phyloP scores from a whole-genome alignment of 2,888 invertebrate species.

The Agrotis segetum region DNA sequence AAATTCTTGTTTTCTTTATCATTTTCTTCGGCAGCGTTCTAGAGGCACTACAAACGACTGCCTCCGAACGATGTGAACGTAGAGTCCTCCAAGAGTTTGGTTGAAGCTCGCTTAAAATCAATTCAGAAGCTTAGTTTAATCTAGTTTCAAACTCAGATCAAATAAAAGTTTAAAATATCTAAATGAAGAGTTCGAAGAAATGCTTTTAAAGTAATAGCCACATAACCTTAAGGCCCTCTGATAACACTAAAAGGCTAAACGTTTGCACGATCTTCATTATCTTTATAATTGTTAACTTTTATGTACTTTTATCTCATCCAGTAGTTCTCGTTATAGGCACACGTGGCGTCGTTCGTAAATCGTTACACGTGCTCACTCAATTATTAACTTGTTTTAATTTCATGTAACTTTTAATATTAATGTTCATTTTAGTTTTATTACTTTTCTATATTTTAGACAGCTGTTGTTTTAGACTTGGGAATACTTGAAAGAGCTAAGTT shows the following conservation, averaged over 20 bases:
- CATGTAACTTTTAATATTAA: conserved; percentile 12
- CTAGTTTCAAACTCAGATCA: too few relatives aligned
- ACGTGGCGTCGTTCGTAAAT: conserved; percentile 22
- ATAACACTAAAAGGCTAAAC: conserved; percentile 5
- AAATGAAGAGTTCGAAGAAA: too few relatives aligned
- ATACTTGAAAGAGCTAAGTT: not conserved
- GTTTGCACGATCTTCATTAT: conserved; percentile 14
- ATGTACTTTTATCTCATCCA: not conserved
- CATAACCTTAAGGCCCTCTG: too few relatives aligned
- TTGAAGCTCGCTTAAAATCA: too few relatives aligned
- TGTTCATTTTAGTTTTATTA: conserved; percentile 17
- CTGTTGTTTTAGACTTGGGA: not conserved
- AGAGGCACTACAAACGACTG: too few relatives aligned
- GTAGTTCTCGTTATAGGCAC: not conserved
- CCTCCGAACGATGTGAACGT: too few relatives aligned
- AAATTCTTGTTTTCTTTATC: too few relatives aligned
- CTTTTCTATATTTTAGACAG: not conserved
- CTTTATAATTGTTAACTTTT: conserved; percentile 18
- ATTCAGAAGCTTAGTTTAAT: too few relatives aligned
- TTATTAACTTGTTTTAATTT: conserved; percentile 45
- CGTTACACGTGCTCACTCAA: conserved; percentile 41
- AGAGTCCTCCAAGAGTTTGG: too few relatives aligned
- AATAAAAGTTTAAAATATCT: too few relatives aligned
- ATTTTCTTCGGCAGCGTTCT: too few relatives aligned
- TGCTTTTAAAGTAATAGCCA: too few relatives aligned